Conservation (phyloP, 2,888 invertebrate genomes). For the Cheilosia vernalis region DNA sequence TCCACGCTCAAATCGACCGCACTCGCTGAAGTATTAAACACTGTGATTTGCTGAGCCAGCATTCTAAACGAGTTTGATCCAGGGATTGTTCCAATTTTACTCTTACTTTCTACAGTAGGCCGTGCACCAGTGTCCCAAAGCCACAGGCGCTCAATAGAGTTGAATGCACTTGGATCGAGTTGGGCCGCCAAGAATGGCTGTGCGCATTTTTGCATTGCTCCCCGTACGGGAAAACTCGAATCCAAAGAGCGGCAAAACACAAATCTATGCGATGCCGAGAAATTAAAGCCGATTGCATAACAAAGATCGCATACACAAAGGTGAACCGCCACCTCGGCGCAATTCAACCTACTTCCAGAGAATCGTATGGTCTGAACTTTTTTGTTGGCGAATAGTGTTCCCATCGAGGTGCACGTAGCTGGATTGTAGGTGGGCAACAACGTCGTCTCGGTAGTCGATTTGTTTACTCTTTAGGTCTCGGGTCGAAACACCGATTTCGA, state of each 20-base stretch:
- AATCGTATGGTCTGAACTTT: slow-evolving; percentile 41
- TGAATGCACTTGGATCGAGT: slow-evolving; percentile 60
- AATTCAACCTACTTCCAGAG: slow-evolving; percentile 62
- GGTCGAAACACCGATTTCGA: slow-evolving; percentile 55
- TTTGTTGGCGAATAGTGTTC: slow-evolving; percentile 54
- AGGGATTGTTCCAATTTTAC: slow-evolving; percentile 59
- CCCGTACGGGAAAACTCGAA: slow-evolving; percentile 36
- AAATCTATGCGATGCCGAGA: slow-evolving; percentile 32
- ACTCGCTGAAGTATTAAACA: slow-evolving; percentile 39
- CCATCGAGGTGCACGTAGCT: slow-evolving; percentile 35
- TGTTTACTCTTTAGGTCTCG: slow-evolving; percentile 64
- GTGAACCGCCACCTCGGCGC: slow-evolving; percentile 42
- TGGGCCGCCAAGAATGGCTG: slow-evolving; percentile 36
- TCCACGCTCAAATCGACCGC: slow-evolving; percentile 28
- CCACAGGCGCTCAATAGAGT: slow-evolving; percentile 26
- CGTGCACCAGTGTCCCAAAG: slow-evolving; percentile 57
- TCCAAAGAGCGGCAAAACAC: slow-evolving; percentile 10
- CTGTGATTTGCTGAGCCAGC: slow-evolving; percentile 21
- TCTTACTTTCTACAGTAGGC: slow-evolving; percentile 64
- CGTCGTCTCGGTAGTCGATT: slow-evolving; percentile 36
- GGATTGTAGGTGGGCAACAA: slow-evolving; percentile 62
- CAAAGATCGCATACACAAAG: slow-evolving; percentile 39
- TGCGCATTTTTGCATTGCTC: slow-evolving; percentile 19
- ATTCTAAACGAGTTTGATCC: slow-evolving; percentile 9
- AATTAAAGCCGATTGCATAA: slow-evolving; percentile 68